Base-by-base conservation (phyloP, 2,113 vertebrate genomes). In the Thalassarche chlororhynchos region DNA sequence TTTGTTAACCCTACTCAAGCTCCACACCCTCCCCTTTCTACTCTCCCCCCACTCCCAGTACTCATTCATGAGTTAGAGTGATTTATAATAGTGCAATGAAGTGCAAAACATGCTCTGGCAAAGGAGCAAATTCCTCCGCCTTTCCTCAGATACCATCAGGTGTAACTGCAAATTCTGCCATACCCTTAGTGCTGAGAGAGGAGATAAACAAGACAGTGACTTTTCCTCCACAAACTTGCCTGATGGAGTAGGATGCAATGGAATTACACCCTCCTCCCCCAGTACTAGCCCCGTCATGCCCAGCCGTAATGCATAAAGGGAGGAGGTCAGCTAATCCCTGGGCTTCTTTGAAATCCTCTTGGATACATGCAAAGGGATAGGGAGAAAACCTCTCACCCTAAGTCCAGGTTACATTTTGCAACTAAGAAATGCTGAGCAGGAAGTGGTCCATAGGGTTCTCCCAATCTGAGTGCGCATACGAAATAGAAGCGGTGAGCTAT, bases 1-100 rank as follows among this genome's bases (percentile, higher is more conserved):
- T 98, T 97, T 93, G 83, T 93, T 94, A 97, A 93, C 93, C 89
- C 94, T 89, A 77, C 57, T 95, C 93, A 97, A 94, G 75, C 80
- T 94, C 90, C 90, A 87, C 70, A 86, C 91, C 87, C 93, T 97
- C 95, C 95, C 89, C 90, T 91, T 87, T 91, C 93, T 60, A 55
- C 86, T 96, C 77, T 46, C 49, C 65, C 84, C 24, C 40, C 52
- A 75, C 72, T 49, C 51, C 91, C 87, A 85, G 28, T 86, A 97
- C 94, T 93, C 95, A 96, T 97, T 98, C 98, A 98, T 96, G 97
- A 98, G 97, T 97, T 98, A 98, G 97, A 98, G 96, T 98, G 98
- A 98, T 98, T 98, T 98, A 98, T 96, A 98, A 92, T 76, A 96
- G 96, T 51, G 95, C 89, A 91, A 91, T 95, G 96, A 97, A 93